Conservation (phyloP, 2,888 invertebrate species). For the Xanthorhoe spadicearia region DNA sequence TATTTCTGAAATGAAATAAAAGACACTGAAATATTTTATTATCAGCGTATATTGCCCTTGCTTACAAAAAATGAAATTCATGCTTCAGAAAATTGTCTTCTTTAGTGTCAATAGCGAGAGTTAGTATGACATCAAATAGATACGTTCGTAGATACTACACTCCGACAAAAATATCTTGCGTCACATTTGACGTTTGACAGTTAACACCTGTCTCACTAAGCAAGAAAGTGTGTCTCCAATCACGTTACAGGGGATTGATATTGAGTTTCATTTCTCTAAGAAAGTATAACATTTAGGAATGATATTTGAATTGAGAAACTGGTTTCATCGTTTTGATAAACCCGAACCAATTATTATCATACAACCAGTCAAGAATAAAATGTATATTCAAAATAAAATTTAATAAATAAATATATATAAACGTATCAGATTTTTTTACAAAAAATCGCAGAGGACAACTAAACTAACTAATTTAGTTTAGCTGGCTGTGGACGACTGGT, state of each 20-base stretch:
- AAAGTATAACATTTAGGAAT: background rate
- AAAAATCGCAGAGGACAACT: too few relatives aligned
- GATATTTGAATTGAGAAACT: constrained; percentile 41
- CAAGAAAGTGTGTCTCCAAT: too few relatives aligned
- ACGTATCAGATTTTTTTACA: too few relatives aligned
- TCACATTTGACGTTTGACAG: background rate
- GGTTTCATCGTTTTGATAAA: constrained; percentile 43
- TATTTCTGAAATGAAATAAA: too few relatives aligned
- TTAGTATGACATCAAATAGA: constrained; percentile 23
- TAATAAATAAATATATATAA: too few relatives aligned
- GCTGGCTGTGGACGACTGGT: too few relatives aligned
- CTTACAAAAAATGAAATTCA: constrained; percentile 35
- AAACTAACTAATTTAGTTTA: too few relatives aligned
- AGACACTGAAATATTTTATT: too few relatives aligned
- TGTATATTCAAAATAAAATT: constrained; percentile 52
- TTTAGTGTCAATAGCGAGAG: constrained; percentile 36
- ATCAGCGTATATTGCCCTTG: background rate
- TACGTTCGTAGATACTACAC: constrained; percentile 13
- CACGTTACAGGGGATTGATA: background rate
- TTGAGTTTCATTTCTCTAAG: constrained; percentile 8
- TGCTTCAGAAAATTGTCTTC: constrained; percentile 37
- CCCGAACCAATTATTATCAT: constrained; percentile 43
- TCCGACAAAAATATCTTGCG: background rate
- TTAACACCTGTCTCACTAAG: too few relatives aligned
- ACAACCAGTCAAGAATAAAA: constrained; percentile 44